A percentile compares a stretch with the other conserved stretches of the same genome.
Evolutionary conservation across 2,797 vertebrate species (phyloP).

Genomic region (Enteromius radiatus): DNA sequence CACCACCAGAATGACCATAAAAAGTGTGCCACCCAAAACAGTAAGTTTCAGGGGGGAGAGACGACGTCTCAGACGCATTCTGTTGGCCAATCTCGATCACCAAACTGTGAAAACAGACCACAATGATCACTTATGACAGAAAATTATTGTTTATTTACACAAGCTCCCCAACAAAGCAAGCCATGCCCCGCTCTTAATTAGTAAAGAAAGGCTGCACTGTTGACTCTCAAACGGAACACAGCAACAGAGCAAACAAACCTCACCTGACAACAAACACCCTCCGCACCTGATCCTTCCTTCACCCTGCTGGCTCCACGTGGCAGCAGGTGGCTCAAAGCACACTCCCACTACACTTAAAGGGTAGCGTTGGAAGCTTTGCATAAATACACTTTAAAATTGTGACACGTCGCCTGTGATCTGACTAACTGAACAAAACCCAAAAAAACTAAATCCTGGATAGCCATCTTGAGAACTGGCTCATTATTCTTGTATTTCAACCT

Average conservation of each 20-base stretch:
- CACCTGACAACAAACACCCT: slow-evolving; percentile 65
- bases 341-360: slow-evolving; percentile 60
- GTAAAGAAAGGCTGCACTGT: slow-evolving; percentile 41
- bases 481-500: background rate
- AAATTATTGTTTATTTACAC: background rate
- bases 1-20: slow-evolving; percentile 86
- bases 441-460: background rate
- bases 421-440: background rate
- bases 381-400: background rate
- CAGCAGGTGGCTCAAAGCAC: slow-evolving; percentile 55
- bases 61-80: slow-evolving; percentile 85
- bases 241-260: slow-evolving; percentile 70
- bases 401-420: slow-evolving; percentile 7
- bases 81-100: slow-evolving; percentile 21
- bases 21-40: slow-evolving; percentile 79
- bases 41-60: slow-evolving; percentile 83
- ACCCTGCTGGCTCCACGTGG: slow-evolving; percentile 66
- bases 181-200: background rate
- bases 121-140: background rate
- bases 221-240: slow-evolving; percentile 59
- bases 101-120: slow-evolving; percentile 16
- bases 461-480: background rate
- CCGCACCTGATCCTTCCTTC: slow-evolving; percentile 57
- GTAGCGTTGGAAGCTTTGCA: slow-evolving; percentile 44
- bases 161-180: background rate